phyloP scores from a whole-genome alignment of 2,888 invertebrate genomes.

The Athalia circularis region DNA sequence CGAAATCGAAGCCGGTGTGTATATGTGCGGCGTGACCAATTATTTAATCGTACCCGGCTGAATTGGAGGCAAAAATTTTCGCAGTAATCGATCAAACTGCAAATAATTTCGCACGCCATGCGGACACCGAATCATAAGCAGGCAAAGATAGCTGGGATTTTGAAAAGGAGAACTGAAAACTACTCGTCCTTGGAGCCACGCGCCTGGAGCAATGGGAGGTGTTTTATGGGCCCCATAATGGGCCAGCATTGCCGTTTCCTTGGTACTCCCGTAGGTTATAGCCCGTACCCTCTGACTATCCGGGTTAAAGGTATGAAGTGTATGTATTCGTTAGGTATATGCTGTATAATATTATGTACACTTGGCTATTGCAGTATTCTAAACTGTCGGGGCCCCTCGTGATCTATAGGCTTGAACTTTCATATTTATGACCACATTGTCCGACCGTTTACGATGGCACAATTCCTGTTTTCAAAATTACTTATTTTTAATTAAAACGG shows the following conservation, averaged over 20 bases:
- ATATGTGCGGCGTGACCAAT: too few species aligned
- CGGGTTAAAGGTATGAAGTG: slow-evolving; percentile 7
- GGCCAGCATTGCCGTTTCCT: slow-evolving; percentile 60
- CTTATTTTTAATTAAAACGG: slow-evolving; percentile 70
- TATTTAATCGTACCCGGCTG: too few species aligned
- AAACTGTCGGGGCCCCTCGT: slow-evolving; percentile 44
- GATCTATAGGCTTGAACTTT: slow-evolving; percentile 59
- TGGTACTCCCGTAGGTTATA: slow-evolving; percentile 46
- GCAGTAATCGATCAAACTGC: too few species aligned
- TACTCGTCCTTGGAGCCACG: slow-evolving; percentile 68
- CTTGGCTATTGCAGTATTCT: slow-evolving; percentile 38
- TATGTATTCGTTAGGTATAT: background rate
- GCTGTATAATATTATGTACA: too few species aligned
- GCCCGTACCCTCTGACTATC: slow-evolving; percentile 25
- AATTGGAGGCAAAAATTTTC: too few species aligned
- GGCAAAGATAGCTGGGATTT: background rate
- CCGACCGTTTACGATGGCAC: slow-evolving; percentile 66
- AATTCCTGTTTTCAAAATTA: slow-evolving; percentile 70
- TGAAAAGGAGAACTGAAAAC: background rate
- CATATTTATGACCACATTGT: slow-evolving; percentile 69
- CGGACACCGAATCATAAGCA: background rate
- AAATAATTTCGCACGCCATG: too few species aligned
- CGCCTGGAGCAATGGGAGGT: slow-evolving; percentile 50
- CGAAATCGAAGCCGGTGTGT: too few species aligned
- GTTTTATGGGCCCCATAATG: slow-evolving; percentile 63